Conservation (phyloP, 2,888 invertebrate species). For the Agrilus cyanescens region DNA sequence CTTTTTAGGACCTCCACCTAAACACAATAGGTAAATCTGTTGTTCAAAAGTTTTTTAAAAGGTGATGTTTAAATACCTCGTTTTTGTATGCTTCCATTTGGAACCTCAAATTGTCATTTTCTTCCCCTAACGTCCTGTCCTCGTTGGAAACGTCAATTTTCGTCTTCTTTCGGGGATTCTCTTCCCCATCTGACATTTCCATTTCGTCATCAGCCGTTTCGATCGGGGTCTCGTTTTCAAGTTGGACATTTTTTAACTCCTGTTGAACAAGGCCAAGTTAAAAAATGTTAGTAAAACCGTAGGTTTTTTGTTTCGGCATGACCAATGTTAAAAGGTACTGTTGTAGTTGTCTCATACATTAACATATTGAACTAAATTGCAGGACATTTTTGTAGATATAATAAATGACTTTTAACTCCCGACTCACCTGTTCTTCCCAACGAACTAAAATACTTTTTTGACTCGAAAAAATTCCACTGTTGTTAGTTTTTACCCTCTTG, state of each 20-base stretch:
- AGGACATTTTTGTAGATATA: too few species aligned
- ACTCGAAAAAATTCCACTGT: too few species aligned
- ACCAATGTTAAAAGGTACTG: too few species aligned
- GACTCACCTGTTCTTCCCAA: too few species aligned
- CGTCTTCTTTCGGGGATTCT: conserved; percentile 32
- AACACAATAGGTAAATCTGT: not conserved
- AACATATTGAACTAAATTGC: not conserved
- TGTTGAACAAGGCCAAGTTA: conserved; percentile 25
- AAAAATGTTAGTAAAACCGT: too few species aligned
- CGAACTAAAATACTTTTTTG: too few species aligned
- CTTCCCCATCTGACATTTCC: conserved; percentile 74
- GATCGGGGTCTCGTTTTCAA: conserved; percentile 47
- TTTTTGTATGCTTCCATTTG: conserved; percentile 90
- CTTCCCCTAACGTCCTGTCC: conserved; percentile 47
- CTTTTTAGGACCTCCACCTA: conserved; percentile 70
- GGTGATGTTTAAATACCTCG: conserved; percentile 39
- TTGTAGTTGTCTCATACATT: too few species aligned
- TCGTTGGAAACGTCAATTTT: conserved; percentile 19
- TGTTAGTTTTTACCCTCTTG: too few species aligned
- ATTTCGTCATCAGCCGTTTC: conserved; percentile 70
- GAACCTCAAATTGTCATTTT: conserved; percentile 82
- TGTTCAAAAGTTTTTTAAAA: not conserved
- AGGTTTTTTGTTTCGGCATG: too few species aligned
- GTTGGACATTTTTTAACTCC: conserved; percentile 57
- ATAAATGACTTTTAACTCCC: too few species aligned